A percentile compares a stretch with the other conserved stretches of the same genome.
Conservation (phyloP, 2,113 vertebrate species). For the Callithrix jacchus region DNA sequence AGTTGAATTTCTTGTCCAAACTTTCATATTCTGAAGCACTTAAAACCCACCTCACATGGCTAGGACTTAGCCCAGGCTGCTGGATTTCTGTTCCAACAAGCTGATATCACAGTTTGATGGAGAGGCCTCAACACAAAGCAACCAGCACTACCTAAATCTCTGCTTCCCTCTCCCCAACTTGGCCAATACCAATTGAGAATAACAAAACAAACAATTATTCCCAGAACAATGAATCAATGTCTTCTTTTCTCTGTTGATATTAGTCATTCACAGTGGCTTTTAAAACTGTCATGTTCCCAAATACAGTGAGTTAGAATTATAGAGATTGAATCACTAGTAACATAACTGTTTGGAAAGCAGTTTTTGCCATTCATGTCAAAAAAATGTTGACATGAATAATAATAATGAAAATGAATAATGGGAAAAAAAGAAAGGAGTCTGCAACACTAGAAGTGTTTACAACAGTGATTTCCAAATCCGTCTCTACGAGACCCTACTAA, state of each 20-base stretch:
- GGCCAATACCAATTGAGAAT: not conserved
- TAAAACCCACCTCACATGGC: not conserved
- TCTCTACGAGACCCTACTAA: not conserved
- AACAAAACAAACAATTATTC: not conserved
- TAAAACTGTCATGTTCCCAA: constrained; percentile 31
- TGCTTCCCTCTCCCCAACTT: not conserved
- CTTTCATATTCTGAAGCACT: not conserved
- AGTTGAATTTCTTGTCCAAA: not conserved
- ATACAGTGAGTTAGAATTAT: not conserved
- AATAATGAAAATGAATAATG: not conserved
- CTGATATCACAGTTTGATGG: not conserved
- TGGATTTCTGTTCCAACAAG: constrained; percentile 6
- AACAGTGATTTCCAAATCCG: not conserved
- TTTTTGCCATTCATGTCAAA: not conserved
- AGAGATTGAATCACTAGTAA: not conserved
- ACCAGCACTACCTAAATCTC: not conserved
- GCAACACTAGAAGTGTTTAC: not conserved
- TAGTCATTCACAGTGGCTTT: not conserved
- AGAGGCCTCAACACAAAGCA: not conserved
- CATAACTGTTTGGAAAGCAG: constrained; percentile 43
- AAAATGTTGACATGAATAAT: not conserved
- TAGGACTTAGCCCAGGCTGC: not conserved
- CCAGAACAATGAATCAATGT: not conserved
- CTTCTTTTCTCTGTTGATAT: not conserved
- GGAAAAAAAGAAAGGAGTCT: not conserved